phyloP scores from a whole-genome alignment of 37 sponge, comb jelly and placozoan genomes.

The Hexactinellida sp. region DNA sequence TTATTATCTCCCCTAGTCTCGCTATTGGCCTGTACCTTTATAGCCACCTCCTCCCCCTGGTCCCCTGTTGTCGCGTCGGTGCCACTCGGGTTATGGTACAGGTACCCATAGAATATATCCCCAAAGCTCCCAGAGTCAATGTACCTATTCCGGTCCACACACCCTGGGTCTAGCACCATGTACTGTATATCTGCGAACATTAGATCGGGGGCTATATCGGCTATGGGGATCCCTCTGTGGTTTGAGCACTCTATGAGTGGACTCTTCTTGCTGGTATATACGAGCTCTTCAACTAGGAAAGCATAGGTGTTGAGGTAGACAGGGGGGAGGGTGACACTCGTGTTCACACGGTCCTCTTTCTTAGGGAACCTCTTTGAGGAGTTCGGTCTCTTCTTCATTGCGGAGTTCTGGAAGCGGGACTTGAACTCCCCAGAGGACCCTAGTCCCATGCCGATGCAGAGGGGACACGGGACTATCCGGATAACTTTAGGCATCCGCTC shows the following conservation, averaged over 20 bases:
- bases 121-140: constrained; percentile 60
- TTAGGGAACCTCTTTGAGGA: background rate
- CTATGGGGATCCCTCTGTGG: constrained; percentile 34
- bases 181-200: constrained; percentile 69
- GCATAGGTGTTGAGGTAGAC: constrained; percentile 40
- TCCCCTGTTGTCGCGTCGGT: background rate
- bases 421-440: background rate
- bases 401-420: background rate
- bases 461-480: constrained; percentile 71
- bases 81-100: background rate
- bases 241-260: constrained; percentile 36
- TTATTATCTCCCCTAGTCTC: constrained; percentile 25
- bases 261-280: constrained; percentile 22
- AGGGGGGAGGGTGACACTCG: background rate
- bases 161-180: constrained; percentile 26
- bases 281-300: constrained; percentile 57
- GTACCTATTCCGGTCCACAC: constrained; percentile 46
- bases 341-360: background rate
- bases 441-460: constrained; percentile 32
- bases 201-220: constrained; percentile 56
- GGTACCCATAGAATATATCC: constrained; percentile 56
- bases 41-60: constrained; percentile 59
- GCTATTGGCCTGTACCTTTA: constrained; percentile 35
- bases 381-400: background rate
- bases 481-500: constrained; percentile 53